Evolutionary conservation across 2,888 invertebrate species (phyloP).

Genomic region (Hirtodrosophila duncani): DNA sequence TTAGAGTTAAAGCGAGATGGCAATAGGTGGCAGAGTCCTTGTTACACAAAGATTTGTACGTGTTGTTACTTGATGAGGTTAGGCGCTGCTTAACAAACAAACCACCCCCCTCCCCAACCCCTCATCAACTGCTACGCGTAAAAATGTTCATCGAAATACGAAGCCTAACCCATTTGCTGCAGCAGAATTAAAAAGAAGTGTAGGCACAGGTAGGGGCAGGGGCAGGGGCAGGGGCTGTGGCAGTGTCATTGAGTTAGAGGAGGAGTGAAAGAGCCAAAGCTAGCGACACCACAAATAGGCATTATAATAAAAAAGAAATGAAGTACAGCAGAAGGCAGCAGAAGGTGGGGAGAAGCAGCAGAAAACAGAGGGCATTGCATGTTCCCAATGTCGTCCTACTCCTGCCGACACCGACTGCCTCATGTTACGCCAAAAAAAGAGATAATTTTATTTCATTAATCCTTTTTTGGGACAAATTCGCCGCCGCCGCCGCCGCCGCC

Average conservation of each 20-base stretch:
- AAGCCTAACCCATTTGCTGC: too few species aligned
- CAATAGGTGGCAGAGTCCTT: slow-evolving; percentile 27
- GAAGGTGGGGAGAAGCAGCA: slow-evolving; percentile 7
- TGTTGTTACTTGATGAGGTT: slow-evolving; percentile 61
- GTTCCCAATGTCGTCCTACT: neutral
- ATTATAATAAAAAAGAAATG: slow-evolving; percentile 52
- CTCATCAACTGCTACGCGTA: slow-evolving; percentile 23
- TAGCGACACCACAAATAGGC: slow-evolving; percentile 50
- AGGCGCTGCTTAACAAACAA: slow-evolving; percentile 10
- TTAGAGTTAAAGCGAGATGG: slow-evolving; percentile 24
- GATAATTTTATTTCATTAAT: slow-evolving; percentile 77
- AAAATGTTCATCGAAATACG: slow-evolving; percentile 30
- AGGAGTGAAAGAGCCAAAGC: too few species aligned
- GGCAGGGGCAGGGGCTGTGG: too few species aligned
- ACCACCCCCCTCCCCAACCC: slow-evolving; percentile 23
- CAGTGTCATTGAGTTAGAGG: too few species aligned
- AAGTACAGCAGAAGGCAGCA: slow-evolving; percentile 37
- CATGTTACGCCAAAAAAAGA: slow-evolving; percentile 67
- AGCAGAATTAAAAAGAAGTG: slow-evolving; percentile 13
- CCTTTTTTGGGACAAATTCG: slow-evolving; percentile 75
- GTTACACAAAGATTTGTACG: slow-evolving; percentile 61
- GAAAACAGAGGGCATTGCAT: slow-evolving; percentile 29
- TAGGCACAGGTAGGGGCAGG: neutral
- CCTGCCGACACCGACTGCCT: slow-evolving; percentile 28
- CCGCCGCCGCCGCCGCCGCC: slow-evolving; percentile 37